Evolutionary conservation across 1,140 invertebrate genomes (phyloP), one percentile per base, ranked within the genome.

Genomic region (Hermatobates lingyangjiaoensis): DNA sequence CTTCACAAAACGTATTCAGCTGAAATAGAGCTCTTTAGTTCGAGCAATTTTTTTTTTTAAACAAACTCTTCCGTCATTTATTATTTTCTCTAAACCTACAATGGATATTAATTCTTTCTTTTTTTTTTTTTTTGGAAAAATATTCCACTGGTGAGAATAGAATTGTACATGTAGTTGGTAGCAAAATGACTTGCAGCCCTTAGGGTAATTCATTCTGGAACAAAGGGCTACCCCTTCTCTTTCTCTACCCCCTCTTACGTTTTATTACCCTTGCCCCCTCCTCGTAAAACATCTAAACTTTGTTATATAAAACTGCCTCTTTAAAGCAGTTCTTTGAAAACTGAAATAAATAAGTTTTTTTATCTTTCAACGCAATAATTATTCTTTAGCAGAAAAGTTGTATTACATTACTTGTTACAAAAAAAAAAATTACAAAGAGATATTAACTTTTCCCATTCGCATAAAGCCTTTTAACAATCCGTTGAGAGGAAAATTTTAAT

Each of bases 221-320:
- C 45, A 46, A 46, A 46, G 25, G 45, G 45, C n/a, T n/a, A n/a
- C n/a, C n/a, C n/a, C n/a, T n/a, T n/a, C n/a, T n/a, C n/a, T n/a
- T n/a, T n/a, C n/a, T n/a, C n/a, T n/a, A 24, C 15, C 25, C 45
- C n/a, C 25, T 46, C 45, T 46, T 24, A n/a, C 45, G 18, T 46
- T 46, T 46, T 46, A 46, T 46, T 46, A 46, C 45, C n/a, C n/a
- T n/a, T n/a, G 25, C 20, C 20, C 45, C 25, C 45, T 46, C 45
- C 45, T 46, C 45, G 45, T 46, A 46, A 46, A 46, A 46, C 45
- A 46, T 46, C 18, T 46, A 46, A 46, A 46, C 45, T 46, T 46
- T 46, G 45, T 46, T 46, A 46, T 46, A 26, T 46, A 46, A 46
- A 46, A 46, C 45, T 46, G 45, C 18, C 45, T 18, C 45, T 46